Conservation (phyloP, 2,888 invertebrate genomes). For the Eristalinus aeneus region DNA sequence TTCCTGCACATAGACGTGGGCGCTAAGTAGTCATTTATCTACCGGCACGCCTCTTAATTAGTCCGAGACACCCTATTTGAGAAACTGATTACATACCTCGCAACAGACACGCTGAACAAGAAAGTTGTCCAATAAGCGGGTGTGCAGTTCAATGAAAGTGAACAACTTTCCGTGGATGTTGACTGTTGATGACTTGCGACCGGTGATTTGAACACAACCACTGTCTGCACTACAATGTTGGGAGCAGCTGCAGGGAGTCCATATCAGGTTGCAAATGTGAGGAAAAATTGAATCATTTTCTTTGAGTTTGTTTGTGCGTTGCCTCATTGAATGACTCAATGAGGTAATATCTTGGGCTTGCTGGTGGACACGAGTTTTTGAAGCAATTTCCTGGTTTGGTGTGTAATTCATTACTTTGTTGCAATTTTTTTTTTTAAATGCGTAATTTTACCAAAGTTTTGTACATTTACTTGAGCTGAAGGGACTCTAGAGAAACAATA, state of each 20-base stretch:
- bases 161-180: neutral
- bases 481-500: no score
- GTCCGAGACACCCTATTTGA: neutral
- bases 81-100: neutral
- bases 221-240: neutral
- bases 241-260: neutral
- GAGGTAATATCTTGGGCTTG: no score
- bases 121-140: neutral
- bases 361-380: no score
- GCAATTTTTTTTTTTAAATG: no score
- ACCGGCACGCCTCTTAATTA: neutral
- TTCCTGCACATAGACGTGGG: conserved; percentile 1
- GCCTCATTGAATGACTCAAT: no score
- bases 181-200: neutral
- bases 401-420: no score
- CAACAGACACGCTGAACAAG: neutral
- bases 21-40: neutral
- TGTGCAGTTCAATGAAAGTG: neutral
- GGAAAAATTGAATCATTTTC: neutral
- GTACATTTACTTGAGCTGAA: no score
- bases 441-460: no score
- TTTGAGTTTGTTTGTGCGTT: neutral
- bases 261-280: neutral
- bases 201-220: neutral
- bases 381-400: no score